These are phyloP conservation scores for Erpornis zantholeuca DNA, from an alignment of 2,113 vertebrate genomes.

Conservation along the genomic window DNA sequence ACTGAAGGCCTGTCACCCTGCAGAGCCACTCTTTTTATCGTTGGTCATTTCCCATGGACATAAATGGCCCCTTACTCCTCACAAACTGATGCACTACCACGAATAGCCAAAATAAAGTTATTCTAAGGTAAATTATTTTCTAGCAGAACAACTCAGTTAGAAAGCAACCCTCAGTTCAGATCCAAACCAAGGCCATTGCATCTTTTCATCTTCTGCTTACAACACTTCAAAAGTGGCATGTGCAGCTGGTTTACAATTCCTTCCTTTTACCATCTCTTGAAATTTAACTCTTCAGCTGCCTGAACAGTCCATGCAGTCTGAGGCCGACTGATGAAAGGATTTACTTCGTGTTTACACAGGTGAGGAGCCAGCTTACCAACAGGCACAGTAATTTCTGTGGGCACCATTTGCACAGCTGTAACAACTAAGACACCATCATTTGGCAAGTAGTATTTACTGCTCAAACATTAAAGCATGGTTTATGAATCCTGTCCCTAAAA, in stretches of 20 bases:
- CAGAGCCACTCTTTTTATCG: neutral
- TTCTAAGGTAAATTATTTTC: neutral
- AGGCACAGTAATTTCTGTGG: neutral
- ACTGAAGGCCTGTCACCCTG: neutral
- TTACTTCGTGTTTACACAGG: neutral
- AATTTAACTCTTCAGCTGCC: neutral
- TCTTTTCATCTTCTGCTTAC: neutral
- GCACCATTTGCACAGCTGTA: neutral
- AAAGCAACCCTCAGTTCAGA: neutral
- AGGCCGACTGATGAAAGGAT: neutral
- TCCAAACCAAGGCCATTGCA: neutral
- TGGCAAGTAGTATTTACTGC: neutral
- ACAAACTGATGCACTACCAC: neutral
- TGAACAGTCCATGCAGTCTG: rapidly evolving
- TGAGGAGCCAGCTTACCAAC: neutral
- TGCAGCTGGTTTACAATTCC: neutral
- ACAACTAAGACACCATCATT: neutral
- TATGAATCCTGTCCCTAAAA: neutral
- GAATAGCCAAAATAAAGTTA: neutral
- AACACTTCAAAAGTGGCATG: neutral
- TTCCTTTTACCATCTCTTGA: neutral
- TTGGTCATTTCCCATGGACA: neutral
- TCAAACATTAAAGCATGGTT: neutral
- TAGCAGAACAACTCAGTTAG: neutral
- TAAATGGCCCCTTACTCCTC: neutral